phyloP scores from a whole-genome alignment of 2,113 vertebrate species.

The Xiphophorus maculatus region DNA sequence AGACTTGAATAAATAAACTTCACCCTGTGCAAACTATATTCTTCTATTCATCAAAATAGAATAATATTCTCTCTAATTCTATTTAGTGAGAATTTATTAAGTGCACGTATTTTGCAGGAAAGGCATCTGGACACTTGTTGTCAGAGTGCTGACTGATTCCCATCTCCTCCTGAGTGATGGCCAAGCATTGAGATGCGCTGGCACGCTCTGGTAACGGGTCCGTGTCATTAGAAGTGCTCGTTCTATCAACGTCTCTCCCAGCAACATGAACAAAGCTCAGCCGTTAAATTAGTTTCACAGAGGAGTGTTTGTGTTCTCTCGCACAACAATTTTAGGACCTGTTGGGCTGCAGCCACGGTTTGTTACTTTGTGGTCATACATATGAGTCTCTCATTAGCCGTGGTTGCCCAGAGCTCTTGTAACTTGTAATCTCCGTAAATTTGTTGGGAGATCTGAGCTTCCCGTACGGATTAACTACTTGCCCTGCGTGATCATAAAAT shows the following conservation, averaged over 20 bases:
- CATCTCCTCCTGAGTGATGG: constrained; percentile 17
- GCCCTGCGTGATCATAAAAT: constrained; percentile 25
- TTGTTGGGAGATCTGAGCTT: constrained; percentile 11
- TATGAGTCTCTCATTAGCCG: constrained; percentile 9
- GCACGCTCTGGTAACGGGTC: constrained; percentile 58
- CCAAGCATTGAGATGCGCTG: constrained; percentile 56
- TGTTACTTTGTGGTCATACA: constrained; percentile 15
- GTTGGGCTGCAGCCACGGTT: constrained; percentile 37
- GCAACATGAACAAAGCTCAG: constrained; percentile 7
- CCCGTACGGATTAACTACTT: constrained; percentile 43
- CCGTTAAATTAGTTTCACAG: constrained; percentile 35
- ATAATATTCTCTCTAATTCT: neutral
- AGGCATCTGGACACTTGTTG: constrained; percentile 21
- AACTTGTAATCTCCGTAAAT: constrained; percentile 16
- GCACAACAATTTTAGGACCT: constrained; percentile 50
- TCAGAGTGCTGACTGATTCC: constrained; percentile 38
- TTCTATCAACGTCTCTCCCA: constrained; percentile 43
- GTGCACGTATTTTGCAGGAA: constrained; percentile 15
- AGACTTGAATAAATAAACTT: too few species aligned
- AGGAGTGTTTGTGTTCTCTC: constrained; percentile 41
- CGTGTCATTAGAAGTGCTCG: constrained; percentile 50
- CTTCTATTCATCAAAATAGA: neutral
- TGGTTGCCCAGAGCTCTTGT: neutral
- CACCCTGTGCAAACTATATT: neutral
- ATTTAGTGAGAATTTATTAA: constrained; percentile 20